Percentiles rank a stretch among this genome's conserved stretches.
Conservation (phyloP, 1,140 invertebrate species). For the Penaeus indicus region DNA sequence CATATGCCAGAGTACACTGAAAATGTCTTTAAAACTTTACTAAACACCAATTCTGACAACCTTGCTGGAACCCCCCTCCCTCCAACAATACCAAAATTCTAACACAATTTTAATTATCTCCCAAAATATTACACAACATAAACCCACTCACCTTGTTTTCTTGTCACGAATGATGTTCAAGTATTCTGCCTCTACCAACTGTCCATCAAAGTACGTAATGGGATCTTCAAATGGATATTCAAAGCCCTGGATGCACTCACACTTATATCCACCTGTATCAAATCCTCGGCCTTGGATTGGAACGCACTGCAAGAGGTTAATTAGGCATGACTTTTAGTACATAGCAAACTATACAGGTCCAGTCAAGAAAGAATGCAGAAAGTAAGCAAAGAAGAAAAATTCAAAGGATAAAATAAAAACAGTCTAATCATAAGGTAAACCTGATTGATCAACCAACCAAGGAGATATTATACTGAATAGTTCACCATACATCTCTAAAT, state of each 20-base stretch:
- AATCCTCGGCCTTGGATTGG: constrained; percentile 92
- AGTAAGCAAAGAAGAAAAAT: background rate
- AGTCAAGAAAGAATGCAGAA: background rate
- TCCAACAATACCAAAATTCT: background rate
- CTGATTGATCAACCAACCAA: too few relatives aligned
- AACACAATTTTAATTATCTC: background rate
- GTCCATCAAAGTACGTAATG: constrained; percentile 96
- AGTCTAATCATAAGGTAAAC: too few relatives aligned
- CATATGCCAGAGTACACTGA: too few relatives aligned
- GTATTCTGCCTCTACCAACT: constrained; percentile 95
- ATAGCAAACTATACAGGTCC: background rate
- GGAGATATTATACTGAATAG: too few relatives aligned
- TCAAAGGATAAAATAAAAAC: background rate
- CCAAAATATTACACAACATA: background rate
- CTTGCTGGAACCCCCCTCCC: background rate
- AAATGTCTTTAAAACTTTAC: too few relatives aligned
- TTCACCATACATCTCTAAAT: background rate
- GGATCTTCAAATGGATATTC: constrained; percentile 97
- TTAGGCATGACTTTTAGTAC: too few relatives aligned
- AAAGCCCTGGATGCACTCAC: constrained; percentile 96
- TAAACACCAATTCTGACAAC: too few relatives aligned
- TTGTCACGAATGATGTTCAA: constrained; percentile 84
- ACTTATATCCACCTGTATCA: constrained; percentile 96
- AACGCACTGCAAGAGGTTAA: constrained; percentile 82
- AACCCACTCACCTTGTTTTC: constrained; percentile 76